A percentile compares a stretch with the other conserved stretches of the same genome.
Conservation (phyloP, 2,888 invertebrate genomes). For the Xestobium rufovillosum region DNA sequence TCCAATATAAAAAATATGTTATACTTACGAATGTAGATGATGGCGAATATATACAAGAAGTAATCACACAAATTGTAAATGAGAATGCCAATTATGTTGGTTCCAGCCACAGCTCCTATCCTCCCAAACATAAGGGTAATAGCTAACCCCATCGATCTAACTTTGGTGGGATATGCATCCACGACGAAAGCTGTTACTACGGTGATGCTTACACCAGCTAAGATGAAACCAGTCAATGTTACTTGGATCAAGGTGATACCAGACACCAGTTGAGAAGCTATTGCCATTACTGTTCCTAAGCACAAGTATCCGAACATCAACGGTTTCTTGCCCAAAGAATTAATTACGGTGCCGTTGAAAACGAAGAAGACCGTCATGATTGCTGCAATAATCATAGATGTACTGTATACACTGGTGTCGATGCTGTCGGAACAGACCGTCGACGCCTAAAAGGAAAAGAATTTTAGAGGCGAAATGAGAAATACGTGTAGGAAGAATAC, state of each 20-base stretch:
- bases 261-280: slow-evolving; percentile 33
- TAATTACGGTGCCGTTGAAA: slow-evolving; percentile 39
- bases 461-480: neutral
- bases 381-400: slow-evolving; percentile 33
- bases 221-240: slow-evolving; percentile 34
- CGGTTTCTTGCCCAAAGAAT: slow-evolving; percentile 50
- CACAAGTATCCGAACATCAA: slow-evolving; percentile 30
- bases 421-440: slow-evolving; percentile 34
- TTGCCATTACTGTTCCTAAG: slow-evolving; percentile 32
- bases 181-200: slow-evolving; percentile 39
- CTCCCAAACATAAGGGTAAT: slow-evolving; percentile 49
- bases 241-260: slow-evolving; percentile 28
- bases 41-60: slow-evolving; percentile 39
- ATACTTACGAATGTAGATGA: slow-evolving; percentile 37
- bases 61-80: slow-evolving; percentile 43
- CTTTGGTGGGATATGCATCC: slow-evolving; percentile 41
- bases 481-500: neutral
- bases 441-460: slow-evolving; percentile 5
- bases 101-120: slow-evolving; percentile 45
- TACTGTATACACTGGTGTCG: slow-evolving; percentile 35
- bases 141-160: slow-evolving; percentile 47
- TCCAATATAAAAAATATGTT: neutral
- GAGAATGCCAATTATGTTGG: slow-evolving; percentile 42
- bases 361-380: slow-evolving; percentile 34
- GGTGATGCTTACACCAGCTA: slow-evolving; percentile 36